Evolutionary conservation across 2,797 vertebrate genomes (phyloP).

Genomic region (Allobates femoralis): DNA sequence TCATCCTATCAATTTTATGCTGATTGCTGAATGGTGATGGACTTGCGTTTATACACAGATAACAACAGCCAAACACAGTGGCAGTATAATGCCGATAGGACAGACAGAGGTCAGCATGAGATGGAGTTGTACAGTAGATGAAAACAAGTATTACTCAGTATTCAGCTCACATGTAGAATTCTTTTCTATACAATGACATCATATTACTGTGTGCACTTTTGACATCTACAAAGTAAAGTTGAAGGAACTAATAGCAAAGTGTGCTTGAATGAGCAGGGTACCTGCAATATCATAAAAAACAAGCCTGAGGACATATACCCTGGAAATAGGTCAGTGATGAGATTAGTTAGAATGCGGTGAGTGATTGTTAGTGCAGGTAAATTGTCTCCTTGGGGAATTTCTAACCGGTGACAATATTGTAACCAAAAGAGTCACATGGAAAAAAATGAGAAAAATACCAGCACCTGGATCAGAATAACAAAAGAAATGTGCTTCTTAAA

Average conservation of each 20-base stretch:
- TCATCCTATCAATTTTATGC: too few relatives aligned
- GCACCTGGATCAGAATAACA: neutral
- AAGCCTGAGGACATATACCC: constrained; percentile 9
- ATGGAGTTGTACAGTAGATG: too few relatives aligned
- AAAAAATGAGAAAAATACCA: constrained; percentile 20
- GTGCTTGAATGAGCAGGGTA: neutral
- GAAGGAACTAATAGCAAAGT: neutral
- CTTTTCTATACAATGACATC: too few relatives aligned
- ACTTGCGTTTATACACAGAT: neutral
- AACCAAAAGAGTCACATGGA: constrained; percentile 22
- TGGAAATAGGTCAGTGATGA: constrained; percentile 50
- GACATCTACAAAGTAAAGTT: neutral
- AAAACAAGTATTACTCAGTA: too few relatives aligned
- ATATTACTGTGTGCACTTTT: neutral
- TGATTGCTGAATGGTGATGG: too few relatives aligned
- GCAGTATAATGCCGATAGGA: neutral
- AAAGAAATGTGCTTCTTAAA: constrained; percentile 12
- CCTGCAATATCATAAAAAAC: constrained; percentile 26
- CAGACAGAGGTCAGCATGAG: neutral
- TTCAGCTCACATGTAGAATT: too few relatives aligned
- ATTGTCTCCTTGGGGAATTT: constrained; percentile 50
- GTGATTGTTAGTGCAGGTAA: constrained; percentile 51
- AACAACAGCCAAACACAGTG: neutral
- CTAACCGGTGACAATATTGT: constrained; percentile 44
- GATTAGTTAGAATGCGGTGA: constrained; percentile 34